Base-by-base conservation (phyloP, 2,113 vertebrate species). In the Alces alces region DNA sequence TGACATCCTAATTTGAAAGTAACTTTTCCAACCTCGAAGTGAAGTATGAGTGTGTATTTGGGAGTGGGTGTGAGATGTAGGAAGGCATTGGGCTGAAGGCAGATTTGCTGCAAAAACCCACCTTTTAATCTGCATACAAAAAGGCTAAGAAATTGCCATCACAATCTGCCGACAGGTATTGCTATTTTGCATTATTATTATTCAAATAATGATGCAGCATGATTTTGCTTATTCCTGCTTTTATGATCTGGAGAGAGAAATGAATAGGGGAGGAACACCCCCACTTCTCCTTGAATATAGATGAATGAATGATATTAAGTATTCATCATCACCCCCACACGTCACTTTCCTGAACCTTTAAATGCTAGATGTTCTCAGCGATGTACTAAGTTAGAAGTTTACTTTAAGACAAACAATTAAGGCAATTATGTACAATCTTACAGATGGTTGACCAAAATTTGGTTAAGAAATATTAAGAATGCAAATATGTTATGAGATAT, bases 31-130 rank as follows among this genome's bases (percentile, higher is more conserved):
- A 58, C 27, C 52, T 57, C 4, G 1, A 47, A 91, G 16, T 47
- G 54, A 47, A 89, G 19, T 43, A 47, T 66, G 45, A 83, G 47
- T 36, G 14, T 92, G 30, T 83, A 12, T 97, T 95, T 96, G 86
- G 79, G 14, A 95, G 61, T 52, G 84, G 96, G 64, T 86, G 28
- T 50, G 57, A 93, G 6, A 54, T 39, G 61, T 87, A 83, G 78
- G 89, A 93, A 90, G 76, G 27, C 30, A 89, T 43, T 93, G 66
- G 86, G 36, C 27, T 93, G 23, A 85, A 91, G 66, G 83, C 57
- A 97, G 78, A 89, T 89, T 94, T 89, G 64, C 89, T 98, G 96
- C 47, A 89, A 89, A 95, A 88, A 78, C 83, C 60, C 60, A 88
- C 70, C 64, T 87, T 76, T 85, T 84, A 43, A 70, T 93, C 86